phyloP scores from a whole-genome alignment of 2,113 vertebrate genomes.

The Sturnira hondurensis region DNA sequence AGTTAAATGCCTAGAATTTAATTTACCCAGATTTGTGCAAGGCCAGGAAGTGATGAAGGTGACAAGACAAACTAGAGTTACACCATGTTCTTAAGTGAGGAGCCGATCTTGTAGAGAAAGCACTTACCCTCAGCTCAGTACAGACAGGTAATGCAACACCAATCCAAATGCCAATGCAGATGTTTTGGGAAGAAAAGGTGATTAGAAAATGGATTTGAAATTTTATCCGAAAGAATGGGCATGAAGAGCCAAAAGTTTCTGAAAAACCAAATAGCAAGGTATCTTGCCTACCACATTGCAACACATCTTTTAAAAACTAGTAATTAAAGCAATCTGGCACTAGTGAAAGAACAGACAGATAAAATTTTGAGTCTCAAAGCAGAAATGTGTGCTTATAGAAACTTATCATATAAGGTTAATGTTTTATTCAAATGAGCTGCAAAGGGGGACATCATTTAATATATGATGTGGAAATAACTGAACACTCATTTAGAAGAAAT shows the following conservation, averaged over 20 bases:
- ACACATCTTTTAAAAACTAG: not conserved
- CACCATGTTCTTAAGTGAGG: not conserved
- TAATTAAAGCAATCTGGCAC: not conserved
- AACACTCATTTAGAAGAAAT: not conserved
- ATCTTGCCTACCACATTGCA: not conserved
- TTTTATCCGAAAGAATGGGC: not conserved
- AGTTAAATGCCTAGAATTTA: not conserved
- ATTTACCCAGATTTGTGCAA: not conserved
- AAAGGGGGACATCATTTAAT: not conserved
- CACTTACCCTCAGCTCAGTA: not conserved
- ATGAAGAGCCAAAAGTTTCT: not conserved
- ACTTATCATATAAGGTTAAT: not conserved
- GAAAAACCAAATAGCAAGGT: not conserved
- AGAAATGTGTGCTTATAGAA: not conserved
- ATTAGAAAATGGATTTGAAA: slow-evolving; percentile 16
- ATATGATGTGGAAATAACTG: not conserved
- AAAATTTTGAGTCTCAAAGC: not conserved
- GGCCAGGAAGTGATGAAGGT: not conserved
- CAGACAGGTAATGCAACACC: not conserved
- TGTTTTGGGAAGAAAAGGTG: not conserved
- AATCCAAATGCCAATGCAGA: not conserved
- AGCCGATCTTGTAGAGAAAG: not conserved
- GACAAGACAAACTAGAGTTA: not conserved
- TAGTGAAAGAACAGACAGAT: not conserved
- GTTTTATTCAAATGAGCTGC: not conserved